A percentile compares a stretch with the other conserved stretches of the same genome.
Conservation (phyloP, 1,140 invertebrate species). For the Drosophila sp. region DNA sequence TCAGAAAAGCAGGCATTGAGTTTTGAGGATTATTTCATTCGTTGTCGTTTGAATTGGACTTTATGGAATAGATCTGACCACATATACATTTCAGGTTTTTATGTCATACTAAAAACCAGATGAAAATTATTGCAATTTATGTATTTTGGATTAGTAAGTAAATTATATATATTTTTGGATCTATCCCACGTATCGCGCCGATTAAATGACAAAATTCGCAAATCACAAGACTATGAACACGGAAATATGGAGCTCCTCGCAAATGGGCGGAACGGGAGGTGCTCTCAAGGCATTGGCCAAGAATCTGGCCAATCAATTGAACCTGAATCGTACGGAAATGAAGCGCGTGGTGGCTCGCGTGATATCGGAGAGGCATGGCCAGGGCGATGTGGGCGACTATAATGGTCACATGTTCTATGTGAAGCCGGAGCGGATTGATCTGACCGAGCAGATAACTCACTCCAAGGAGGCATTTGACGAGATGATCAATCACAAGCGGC, state of each 20-base stretch:
- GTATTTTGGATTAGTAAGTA: neutral
- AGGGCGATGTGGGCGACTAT: constrained; percentile 58
- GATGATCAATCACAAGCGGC: constrained; percentile 45
- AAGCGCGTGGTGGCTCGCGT: constrained; percentile 74
- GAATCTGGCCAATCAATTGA: constrained; percentile 62
- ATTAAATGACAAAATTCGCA: constrained; percentile 12
- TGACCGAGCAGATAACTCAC: constrained; percentile 53
- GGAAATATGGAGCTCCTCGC: constrained; percentile 57
- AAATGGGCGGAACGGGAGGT: constrained; percentile 55
- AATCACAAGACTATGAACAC: neutral
- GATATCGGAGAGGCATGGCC: constrained; percentile 58
- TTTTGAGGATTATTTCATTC: neutral
- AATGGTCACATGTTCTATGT: constrained; percentile 69
- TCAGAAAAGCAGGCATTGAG: neutral
- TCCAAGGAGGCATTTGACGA: constrained; percentile 72
- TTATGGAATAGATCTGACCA: neutral
- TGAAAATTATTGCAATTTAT: constrained; percentile 2
- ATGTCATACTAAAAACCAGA: constrained; percentile 10
- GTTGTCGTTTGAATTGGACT: neutral
- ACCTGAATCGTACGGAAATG: constrained; percentile 38
- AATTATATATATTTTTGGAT: constrained; percentile 1
- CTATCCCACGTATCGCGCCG: neutral
- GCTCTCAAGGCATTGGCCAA: constrained; percentile 61
- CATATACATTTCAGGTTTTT: neutral
- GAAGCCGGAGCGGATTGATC: constrained; percentile 57